Evolutionary conservation across 2,113 vertebrate species (phyloP), one percentile per base, ranked within the genome.

Genomic region (Capreolus pygargus): DNA sequence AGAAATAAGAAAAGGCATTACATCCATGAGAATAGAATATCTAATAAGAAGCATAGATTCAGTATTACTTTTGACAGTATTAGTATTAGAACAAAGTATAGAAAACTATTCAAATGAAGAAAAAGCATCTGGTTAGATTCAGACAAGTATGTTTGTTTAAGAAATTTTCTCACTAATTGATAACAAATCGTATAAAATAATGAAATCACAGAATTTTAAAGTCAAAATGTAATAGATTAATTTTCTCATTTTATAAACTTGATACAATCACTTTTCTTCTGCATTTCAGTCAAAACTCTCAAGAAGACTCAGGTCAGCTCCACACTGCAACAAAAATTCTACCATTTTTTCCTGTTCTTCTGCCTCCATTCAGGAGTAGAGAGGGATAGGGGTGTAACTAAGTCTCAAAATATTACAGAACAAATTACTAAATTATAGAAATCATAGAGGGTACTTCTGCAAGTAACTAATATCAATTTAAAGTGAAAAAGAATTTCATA

Each of bases 401-500:
- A 23, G 43, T 67, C 5, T 89, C 85, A 43, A 70, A 70, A 23
- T 70, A 70, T 70, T 70, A 70, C 21, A 93, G 36, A 76, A 82
- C 16, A 86, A 39, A 7, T 89, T 83, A 55, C 92, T 74, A 82
- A 88, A 57, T 84, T 93, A 7, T 74, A 45, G 36, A 86, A 97
- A 67, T 78, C 57, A 96, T 33, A 91, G 33, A 91, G 79, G 36
- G 33, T 97, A n/a, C 95, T 98, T 97, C 94, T 84, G 4, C 54
- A 96, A 95, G 43, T 94, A 97, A 97, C 43, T 97, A 85, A 91
- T 19, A 96, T 97, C 81, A 96, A 95, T 98, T 97, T 45, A 16
- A 57, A 74, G 28, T 95, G 91, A 93, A 86, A 94, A 97, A 96
- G 67, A 95, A 96, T 83, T 96, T 70, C 61, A 91, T 86, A 94